phyloP scores from a whole-genome alignment of 2,113 vertebrate species.

The Thunnus thynnus region DNA sequence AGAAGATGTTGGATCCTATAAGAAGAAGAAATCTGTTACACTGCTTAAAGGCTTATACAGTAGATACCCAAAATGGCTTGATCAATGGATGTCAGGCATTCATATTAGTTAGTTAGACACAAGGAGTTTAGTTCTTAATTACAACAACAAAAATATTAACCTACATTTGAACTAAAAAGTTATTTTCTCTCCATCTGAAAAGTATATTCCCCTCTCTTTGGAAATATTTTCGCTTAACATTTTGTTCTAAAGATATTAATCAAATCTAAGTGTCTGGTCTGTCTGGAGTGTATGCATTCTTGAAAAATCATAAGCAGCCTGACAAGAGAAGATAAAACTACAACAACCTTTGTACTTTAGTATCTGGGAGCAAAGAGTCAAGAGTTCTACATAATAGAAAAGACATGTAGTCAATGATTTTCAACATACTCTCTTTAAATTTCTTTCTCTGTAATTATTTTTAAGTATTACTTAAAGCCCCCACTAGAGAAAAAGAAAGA shows the following conservation, averaged over 20 bases:
- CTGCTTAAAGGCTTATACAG: conserved; percentile 32
- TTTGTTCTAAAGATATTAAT: neutral
- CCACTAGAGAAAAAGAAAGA: neutral
- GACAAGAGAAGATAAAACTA: neutral
- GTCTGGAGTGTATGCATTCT: neutral
- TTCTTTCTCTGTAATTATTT: neutral
- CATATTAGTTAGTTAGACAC: too few species aligned
- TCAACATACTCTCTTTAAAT: neutral
- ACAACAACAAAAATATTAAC: too few species aligned
- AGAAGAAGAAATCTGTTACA: conserved; percentile 40
- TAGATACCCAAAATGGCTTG: neutral
- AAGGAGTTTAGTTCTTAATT: too few species aligned
- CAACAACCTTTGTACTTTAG: neutral
- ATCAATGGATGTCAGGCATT: neutral
- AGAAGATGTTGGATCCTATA: conserved; percentile 55
- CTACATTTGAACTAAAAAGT: too few species aligned
- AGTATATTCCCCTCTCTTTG: too few species aligned
- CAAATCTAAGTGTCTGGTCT: too few species aligned
- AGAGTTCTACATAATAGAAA: neutral
- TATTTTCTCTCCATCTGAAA: too few species aligned
- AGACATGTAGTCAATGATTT: neutral
- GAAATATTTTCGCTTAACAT: too few species aligned
- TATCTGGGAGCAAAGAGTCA: neutral
- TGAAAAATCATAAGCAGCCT: neutral
- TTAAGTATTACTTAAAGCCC: neutral